Percentiles rank a stretch among this genome's conserved stretches.
These are phyloP conservation scores for Uropetala carovei DNA, from an alignment of 2,888 invertebrate species.

Conservation along the genomic window DNA sequence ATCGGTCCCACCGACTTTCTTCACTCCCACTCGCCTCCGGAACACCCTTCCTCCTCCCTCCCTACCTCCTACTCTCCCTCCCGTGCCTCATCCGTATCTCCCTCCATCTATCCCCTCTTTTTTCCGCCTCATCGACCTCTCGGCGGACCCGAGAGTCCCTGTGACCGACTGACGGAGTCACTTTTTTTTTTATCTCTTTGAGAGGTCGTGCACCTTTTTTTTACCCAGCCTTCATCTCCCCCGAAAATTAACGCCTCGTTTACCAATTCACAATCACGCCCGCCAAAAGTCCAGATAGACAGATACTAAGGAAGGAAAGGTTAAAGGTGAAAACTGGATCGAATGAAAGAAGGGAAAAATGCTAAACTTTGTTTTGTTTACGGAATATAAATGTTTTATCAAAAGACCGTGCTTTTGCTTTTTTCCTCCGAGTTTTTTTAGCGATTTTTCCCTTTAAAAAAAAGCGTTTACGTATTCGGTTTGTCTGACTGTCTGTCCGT, in stretches of 20 bases:
- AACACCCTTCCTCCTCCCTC: background rate
- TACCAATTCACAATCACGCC: background rate
- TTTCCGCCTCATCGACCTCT: constrained; percentile 21
- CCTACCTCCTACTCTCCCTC: background rate
- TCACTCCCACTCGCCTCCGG: background rate
- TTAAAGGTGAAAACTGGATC: background rate
- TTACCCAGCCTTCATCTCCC: background rate
- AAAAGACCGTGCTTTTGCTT: no score
- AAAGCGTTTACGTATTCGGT: no score
- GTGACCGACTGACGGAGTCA: constrained; percentile 10
- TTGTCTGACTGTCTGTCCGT: no score
- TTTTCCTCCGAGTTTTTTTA: no score
- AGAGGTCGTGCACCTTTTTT: background rate
- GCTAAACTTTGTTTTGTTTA: no score
- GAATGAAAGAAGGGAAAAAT: no score
- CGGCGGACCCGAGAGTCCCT: background rate
- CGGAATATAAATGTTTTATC: no score
- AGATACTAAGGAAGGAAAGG: background rate
- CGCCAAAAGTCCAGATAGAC: background rate
- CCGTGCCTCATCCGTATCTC: background rate
- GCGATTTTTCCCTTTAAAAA: no score
- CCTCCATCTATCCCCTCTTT: background rate
- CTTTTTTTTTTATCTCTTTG: background rate
- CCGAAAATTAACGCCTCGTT: background rate
- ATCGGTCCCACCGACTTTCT: constrained; percentile 5